These are phyloP conservation scores for Poeciliopsis occidentalis DNA, from an alignment of 2,113 vertebrate genomes.

Conservation along the genomic window DNA sequence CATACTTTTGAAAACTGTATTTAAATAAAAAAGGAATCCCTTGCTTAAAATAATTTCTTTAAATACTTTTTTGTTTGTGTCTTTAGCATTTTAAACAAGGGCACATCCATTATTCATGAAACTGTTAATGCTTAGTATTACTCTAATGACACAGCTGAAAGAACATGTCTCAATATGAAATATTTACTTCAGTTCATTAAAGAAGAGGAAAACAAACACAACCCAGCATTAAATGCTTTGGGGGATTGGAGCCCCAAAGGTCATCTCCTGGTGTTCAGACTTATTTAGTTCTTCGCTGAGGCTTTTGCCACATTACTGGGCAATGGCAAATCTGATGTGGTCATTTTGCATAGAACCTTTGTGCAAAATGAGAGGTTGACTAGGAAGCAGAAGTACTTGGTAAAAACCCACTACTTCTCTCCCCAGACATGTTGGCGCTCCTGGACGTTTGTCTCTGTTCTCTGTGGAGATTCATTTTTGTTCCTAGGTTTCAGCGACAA, in stretches of 20 bases:
- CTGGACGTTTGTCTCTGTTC: background rate
- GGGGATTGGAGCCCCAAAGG: conserved; percentile 11
- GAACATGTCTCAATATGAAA: background rate
- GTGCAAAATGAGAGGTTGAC: background rate
- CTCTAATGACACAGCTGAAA: background rate
- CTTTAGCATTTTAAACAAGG: background rate
- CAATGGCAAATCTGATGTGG: conserved; percentile 1
- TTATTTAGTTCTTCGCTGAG: conserved; percentile 11
- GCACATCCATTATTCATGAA: background rate
- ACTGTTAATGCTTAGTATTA: background rate
- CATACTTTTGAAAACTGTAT: background rate
- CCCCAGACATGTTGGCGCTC: background rate
- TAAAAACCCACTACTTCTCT: conserved; percentile 7
- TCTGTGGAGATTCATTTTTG: background rate
- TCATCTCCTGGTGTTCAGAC: conserved; percentile 20
- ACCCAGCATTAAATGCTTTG: conserved; percentile 8
- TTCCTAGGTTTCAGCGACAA: no score
- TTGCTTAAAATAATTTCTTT: background rate
- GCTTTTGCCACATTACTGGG: conserved; percentile 5
- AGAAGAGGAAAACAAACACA: background rate
- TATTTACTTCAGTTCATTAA: background rate
- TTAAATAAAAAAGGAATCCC: background rate
- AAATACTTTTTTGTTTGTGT: background rate
- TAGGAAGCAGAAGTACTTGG: background rate
- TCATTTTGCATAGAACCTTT: conserved; percentile 7